Conservation (phyloP, 2,113 vertebrate genomes). For the Arvicanthis niloticus region DNA sequence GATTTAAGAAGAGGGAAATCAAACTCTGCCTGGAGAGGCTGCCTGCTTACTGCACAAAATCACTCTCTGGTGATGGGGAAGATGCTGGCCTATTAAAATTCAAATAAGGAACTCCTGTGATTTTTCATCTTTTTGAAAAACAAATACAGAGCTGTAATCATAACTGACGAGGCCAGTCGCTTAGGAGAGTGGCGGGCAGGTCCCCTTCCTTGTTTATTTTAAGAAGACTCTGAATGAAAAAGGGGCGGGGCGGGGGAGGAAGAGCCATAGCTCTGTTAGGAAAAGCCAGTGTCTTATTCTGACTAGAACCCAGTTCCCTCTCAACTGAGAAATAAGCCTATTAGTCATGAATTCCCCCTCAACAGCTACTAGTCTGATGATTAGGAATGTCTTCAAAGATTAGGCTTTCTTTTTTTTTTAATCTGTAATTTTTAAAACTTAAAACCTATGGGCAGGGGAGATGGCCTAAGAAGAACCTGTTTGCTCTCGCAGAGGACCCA, state of each 20-base stretch:
- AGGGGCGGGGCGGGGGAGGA: background rate
- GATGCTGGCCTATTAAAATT: constrained; percentile 39
- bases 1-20: constrained; percentile 63
- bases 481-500: background rate
- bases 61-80: constrained; percentile 17
- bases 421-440: background rate
- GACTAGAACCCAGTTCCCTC: constrained; percentile 50
- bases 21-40: background rate
- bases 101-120: background rate
- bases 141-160: constrained; percentile 2
- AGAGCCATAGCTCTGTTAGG: background rate
- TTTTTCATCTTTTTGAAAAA: background rate
- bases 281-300: background rate
- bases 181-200: background rate
- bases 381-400: background rate
- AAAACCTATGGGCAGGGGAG: background rate
- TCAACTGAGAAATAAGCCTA: background rate
- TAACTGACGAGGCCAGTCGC: background rate
- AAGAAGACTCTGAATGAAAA: background rate
- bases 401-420: background rate
- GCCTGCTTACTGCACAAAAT: background rate
- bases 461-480: background rate
- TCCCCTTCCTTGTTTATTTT: constrained; percentile 20
- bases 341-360: background rate
- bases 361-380: background rate